These are phyloP conservation scores for Hyles lineata DNA, from an alignment of 2,888 invertebrate genomes.

Conservation along the genomic window DNA sequence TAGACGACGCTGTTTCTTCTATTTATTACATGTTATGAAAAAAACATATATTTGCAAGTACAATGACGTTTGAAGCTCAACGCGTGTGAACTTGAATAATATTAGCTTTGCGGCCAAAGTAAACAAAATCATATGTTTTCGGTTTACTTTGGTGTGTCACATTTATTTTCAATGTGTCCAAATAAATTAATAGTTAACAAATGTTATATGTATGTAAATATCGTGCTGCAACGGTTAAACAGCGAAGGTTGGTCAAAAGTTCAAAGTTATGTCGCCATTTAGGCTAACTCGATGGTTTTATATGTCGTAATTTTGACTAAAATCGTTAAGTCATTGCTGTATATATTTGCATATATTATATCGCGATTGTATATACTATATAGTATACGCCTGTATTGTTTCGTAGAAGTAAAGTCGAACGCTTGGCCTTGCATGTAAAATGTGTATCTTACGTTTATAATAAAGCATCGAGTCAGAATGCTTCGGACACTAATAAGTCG, in stretches of 20 bases:
- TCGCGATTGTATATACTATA: constrained; percentile 3
- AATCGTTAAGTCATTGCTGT: constrained; percentile 14
- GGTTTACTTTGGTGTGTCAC: constrained; percentile 2
- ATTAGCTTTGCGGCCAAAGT: constrained; percentile 7
- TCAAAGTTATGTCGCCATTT: constrained; percentile 50
- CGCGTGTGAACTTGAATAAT: constrained; percentile 10
- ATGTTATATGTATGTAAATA: constrained; percentile 45
- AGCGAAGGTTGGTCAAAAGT: constrained; percentile 51
- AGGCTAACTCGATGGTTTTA: constrained; percentile 49
- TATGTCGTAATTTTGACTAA: constrained; percentile 41
- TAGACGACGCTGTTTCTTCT: not conserved
- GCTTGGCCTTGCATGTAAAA: constrained; percentile 67
- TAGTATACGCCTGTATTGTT: constrained; percentile 63
- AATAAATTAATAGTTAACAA: constrained; percentile 26
- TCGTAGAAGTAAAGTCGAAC: constrained; percentile 62
- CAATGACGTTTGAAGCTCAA: not conserved
- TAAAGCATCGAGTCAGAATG: constrained; percentile 23
- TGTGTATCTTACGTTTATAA: constrained; percentile 45
- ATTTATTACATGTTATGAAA: not conserved
- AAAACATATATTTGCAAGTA: not conserved
- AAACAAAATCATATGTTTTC: constrained; percentile 8
- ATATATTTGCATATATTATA: constrained; percentile 21
- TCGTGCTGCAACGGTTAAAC: constrained; percentile 48
- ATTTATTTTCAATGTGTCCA: constrained; percentile 21
- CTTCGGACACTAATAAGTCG: constrained; percentile 27